Percentiles rank a stretch among this genome's conserved stretches.
These are phyloP conservation scores for Drosophila navojoa DNA, from an alignment of 1,140 invertebrate genomes.

Conservation along the genomic window DNA sequence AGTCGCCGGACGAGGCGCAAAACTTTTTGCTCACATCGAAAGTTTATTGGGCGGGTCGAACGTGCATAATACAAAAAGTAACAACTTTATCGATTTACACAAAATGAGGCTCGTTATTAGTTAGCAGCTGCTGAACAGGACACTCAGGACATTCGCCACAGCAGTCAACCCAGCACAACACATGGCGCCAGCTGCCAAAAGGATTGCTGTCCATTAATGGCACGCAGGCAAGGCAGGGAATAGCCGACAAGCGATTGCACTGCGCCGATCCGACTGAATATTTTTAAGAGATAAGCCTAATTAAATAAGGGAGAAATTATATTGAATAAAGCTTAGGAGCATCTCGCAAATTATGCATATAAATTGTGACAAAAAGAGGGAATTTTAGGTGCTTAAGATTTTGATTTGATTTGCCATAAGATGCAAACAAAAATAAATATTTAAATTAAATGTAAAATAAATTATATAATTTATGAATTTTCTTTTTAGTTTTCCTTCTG, in stretches of 20 bases:
- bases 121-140: constrained; percentile 34
- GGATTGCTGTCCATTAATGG: constrained; percentile 18
- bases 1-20: constrained; percentile 46
- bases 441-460: too few relatives aligned
- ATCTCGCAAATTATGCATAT: too few relatives aligned
- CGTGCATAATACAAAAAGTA: constrained; percentile 51
- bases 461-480: too few relatives aligned
- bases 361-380: too few relatives aligned
- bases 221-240: constrained; percentile 3
- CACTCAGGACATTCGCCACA: constrained; percentile 16
- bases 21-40: constrained; percentile 55
- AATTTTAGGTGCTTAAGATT: too few relatives aligned
- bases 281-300: too few relatives aligned
- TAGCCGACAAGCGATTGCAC: not conserved
- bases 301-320: too few relatives aligned
- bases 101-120: constrained; percentile 79
- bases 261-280: too few relatives aligned
- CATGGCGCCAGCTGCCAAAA: constrained; percentile 20
- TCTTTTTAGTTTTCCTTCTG: too few relatives aligned
- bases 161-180: constrained; percentile 11
- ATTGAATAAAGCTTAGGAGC: too few relatives aligned
- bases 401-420: too few relatives aligned
- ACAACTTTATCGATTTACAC: constrained; percentile 79
- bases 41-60: constrained; percentile 42
- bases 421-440: too few relatives aligned